These are phyloP conservation scores for Crocallis elinguaria DNA, from an alignment of 2,888 invertebrate genomes.

Conservation along the genomic window DNA sequence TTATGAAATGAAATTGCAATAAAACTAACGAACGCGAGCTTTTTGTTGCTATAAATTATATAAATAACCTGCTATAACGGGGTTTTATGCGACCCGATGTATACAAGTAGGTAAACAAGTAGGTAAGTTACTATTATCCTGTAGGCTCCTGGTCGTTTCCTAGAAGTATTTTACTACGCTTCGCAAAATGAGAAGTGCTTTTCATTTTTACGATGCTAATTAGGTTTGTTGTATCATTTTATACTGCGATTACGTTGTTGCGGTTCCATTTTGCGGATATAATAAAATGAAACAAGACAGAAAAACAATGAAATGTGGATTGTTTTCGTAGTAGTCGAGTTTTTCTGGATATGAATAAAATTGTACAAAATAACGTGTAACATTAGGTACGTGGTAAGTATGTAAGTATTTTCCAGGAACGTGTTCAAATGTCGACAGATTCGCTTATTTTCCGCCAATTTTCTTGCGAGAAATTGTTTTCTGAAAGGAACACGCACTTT, in stretches of 20 bases:
- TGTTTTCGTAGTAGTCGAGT: slow-evolving; percentile 1
- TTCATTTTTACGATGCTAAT: slow-evolving; percentile 20
- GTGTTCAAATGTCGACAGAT: slow-evolving; percentile 16
- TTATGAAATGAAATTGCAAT: slow-evolving; percentile 29
- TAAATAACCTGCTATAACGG: slow-evolving; percentile 27
- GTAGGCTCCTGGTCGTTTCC: slow-evolving; percentile 1
- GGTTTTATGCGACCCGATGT: slow-evolving; percentile 18
- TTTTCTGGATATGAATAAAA: slow-evolving; percentile 5
- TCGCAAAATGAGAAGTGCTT: slow-evolving; percentile 12
- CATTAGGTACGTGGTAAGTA: background rate
- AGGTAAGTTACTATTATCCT: background rate
- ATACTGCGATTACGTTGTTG: slow-evolving; percentile 9
- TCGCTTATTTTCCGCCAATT: slow-evolving; percentile 19
- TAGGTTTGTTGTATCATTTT: slow-evolving; percentile 21
- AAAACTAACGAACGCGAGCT: slow-evolving; percentile 31
- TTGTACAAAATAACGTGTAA: background rate
- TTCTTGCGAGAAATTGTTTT: slow-evolving; percentile 16
- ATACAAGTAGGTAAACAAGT: slow-evolving; percentile 22
- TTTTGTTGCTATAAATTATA: slow-evolving; percentile 31
- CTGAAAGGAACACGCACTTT: slow-evolving; percentile 11
- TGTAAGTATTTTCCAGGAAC: slow-evolving; percentile 8
- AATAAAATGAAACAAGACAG: slow-evolving; percentile 14
- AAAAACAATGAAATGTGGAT: background rate
- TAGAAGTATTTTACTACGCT: slow-evolving; percentile 3
- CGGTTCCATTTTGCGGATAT: slow-evolving; percentile 16